A percentile compares a stretch with the other conserved stretches of the same genome.
phyloP scores from a whole-genome alignment of 2,888 invertebrate species.

The Coelinius sp. region DNA sequence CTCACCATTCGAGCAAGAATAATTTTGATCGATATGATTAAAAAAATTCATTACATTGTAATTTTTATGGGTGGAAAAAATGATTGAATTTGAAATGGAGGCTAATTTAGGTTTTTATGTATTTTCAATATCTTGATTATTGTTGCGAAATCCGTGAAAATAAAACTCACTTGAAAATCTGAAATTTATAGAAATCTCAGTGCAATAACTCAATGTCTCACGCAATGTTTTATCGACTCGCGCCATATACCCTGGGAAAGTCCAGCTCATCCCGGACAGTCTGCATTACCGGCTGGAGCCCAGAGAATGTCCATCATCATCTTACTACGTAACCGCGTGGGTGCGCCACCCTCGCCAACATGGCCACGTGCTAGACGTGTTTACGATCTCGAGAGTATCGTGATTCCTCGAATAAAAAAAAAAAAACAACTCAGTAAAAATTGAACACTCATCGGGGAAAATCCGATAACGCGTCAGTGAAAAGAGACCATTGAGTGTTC shows the following conservation, averaged over 20 bases:
- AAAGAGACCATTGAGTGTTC: background rate
- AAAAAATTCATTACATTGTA: background rate
- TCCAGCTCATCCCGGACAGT: conserved; percentile 2
- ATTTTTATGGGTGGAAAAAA: too few relatives aligned
- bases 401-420: background rate
- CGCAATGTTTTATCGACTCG: background rate
- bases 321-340: conserved; percentile 42
- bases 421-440: background rate
- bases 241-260: background rate
- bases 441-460: background rate
- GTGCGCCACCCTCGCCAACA: conserved; percentile 59
- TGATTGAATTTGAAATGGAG: too few relatives aligned
- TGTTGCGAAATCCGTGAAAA: too few relatives aligned
- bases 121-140: too few relatives aligned
- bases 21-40: background rate
- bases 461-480: conserved; percentile 1
- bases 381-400: conserved; percentile 35
- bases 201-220: background rate
- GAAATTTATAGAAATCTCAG: background rate
- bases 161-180: too few relatives aligned
- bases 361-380: conserved; percentile 64
- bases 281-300: conserved; percentile 54
- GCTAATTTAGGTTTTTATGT: too few relatives aligned
- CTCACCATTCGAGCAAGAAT: background rate
- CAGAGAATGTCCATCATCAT: conserved; percentile 12